Evolutionary conservation across 1,140 invertebrate genomes (phyloP), one percentile per base, ranked within the genome.

Genomic region (Ptiloglossa arizonensis): DNA sequence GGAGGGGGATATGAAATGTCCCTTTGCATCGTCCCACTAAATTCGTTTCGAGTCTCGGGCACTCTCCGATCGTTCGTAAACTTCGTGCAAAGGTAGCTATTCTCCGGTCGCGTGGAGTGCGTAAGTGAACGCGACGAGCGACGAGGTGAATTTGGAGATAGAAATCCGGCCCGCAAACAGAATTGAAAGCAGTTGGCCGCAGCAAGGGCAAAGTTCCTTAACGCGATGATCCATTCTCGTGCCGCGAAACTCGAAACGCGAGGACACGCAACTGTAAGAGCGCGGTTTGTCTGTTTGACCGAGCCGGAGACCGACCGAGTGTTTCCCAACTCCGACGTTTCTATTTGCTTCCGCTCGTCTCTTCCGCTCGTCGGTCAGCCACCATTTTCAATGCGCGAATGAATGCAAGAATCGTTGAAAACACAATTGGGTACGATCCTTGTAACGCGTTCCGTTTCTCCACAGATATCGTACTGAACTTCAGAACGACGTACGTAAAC

Each of bases 401-500:
- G 13, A 35, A 5, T n/a, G n/a, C 48, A 22, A 5, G 19, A 41
- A 17, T 5, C 8, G 24, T 15, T 22, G 67, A 19, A 44, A 73
- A 57, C 44, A 17, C n/a, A n/a, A n/a, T 44, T 52, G 24, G 35
- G 5, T 24, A 38, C 15, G 5, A n/a, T 41, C 22, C 11, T 19
- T 48, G n/a, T 15, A n/a, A 59, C 19, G 29, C 46, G 19, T 48
- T 80, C 35, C 54, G n/a, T 85, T 76, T 93, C 91, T 93, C 95
- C 93, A 88, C 96, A 97, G 98, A 99, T 95, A 99, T 99, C 91
- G 93, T 99, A 82, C 95, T 99, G 78, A 99, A 99, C 94, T 99
- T 99, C 93, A 96, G 98, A 69, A 99, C 99, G 69, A 99, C 99
- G 27, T 99, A 98, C 92, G 98, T 99, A 60, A 99, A 98, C 92